Evolutionary conservation across 2,888 invertebrate species (phyloP), one percentile per base, ranked within the genome.

Genomic region (Parnassius orleans): DNA sequence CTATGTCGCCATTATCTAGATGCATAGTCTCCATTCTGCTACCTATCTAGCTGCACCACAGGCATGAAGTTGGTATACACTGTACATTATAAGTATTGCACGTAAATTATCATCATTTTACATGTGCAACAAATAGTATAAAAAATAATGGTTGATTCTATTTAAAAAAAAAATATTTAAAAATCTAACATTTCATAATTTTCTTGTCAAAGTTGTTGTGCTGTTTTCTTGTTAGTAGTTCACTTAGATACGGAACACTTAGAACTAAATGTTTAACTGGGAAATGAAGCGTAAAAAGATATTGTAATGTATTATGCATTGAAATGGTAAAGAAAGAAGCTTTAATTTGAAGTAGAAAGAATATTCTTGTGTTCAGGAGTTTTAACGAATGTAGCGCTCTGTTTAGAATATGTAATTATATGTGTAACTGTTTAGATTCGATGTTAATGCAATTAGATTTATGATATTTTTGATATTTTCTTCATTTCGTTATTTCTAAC

Each of bases 291-390:
- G 64, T 68, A 57, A 67, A 73, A 76, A 64, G 69, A 72, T 70
- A 71, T 69, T 72, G 77, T 73, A 76, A 72, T 70, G 70, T 69
- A 72, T 77, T 73, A 76, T 79, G 81, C 82, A 75, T 75, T 83
- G 56, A 77, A 82, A 79, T 90, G 90, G 90, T 90, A 91, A 91
- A 83, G 71, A 81, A 78, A 70, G 78, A 90, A 90, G 90, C 90
- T 91, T 91, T 91, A 90, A 91, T 90, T 91, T 91, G 90, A 72
- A 78, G 90, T 91, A 90, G 90, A 81, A 72, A 87, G 85, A 80
- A 74, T 79, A 14, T 80, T 86, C 90, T 84, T 87, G 87, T 90
- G 89, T 83, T 75, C 73, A 77, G 81, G 73, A 82, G 78, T 79
- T 81, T 79, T 81, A 84, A 81, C 71, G 71, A 69, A 70, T 70